These are phyloP conservation scores for Agrotis clavis DNA, from an alignment of 2,888 invertebrate genomes.

Conservation along the genomic window DNA sequence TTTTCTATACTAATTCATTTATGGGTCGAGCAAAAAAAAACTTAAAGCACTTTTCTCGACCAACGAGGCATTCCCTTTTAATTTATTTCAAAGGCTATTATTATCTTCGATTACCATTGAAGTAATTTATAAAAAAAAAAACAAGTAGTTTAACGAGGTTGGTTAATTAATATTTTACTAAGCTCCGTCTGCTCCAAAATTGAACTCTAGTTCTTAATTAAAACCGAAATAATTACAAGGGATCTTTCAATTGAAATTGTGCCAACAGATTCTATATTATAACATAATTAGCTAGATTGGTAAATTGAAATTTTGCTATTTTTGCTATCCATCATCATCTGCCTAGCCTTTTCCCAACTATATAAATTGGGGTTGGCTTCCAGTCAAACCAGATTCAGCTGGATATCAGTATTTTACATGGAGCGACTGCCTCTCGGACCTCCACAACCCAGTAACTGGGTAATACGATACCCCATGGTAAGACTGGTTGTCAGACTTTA, in stretches of 20 bases:
- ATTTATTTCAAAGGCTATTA: not conserved
- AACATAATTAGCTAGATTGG: not conserved
- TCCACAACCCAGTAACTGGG: too few species aligned
- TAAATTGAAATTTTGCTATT: not conserved
- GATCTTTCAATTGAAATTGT: not conserved
- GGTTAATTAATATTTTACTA: not conserved
- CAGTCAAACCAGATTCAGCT: too few species aligned
- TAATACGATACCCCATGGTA: too few species aligned
- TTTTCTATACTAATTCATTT: too few species aligned
- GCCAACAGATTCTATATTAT: not conserved
- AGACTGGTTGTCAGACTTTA: too few species aligned
- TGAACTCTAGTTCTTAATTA: constrained; percentile 2
- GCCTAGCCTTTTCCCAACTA: too few species aligned
- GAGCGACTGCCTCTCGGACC: too few species aligned
- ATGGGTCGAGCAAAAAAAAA: too few species aligned
- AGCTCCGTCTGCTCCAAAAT: too few species aligned
- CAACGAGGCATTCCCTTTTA: not conserved
- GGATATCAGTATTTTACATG: too few species aligned
- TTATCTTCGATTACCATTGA: not conserved
- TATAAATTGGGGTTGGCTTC: too few species aligned
- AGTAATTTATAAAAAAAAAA: not conserved
- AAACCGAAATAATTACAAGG: not conserved
- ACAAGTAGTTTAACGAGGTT: not conserved
- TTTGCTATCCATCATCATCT: not conserved
- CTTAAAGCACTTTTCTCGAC: not conserved